Base-by-base conservation (phyloP, 1,140 invertebrate genomes). In the Planococcus citri region DNA sequence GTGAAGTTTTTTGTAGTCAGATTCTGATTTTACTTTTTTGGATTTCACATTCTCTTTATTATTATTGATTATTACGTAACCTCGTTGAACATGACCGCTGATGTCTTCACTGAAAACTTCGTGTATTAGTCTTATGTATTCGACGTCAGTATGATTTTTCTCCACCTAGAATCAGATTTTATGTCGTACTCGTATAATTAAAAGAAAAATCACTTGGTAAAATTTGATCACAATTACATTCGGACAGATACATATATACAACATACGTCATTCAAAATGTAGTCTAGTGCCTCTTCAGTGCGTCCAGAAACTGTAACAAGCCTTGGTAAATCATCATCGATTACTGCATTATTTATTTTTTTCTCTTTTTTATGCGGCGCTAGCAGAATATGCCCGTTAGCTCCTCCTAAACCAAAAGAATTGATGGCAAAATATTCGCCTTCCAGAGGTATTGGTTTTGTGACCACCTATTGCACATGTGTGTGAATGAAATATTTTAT, bases 391-490 rank as follows among this genome's bases (percentile, higher is more conserved):
- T 87, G 85, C n/a, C 80, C 83, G 75, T 85, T 86, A 21, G 82
- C 78, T 21, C 85, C 86, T 73, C 85, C 83, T 75, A 87, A 83
- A n/a, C 85, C 85, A 76, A 86, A 85, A 25, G 82, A 84, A 74
- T 84, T 87, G 17, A 87, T 75, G n/a, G 79, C 83, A 24, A 84
- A 78, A 69, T 79, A 74, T 20, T 80, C 73, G n/a, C 73, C 74
- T 58, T 79, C 74, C 75, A 84, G 80, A 24, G 76, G 76, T 0
- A 77, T 81, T 41, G 78, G 77, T 72, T 84, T 78, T n/a, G 78
- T 79, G 1, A 87, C 83, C 37, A 86, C 84, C 76, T n/a, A n/a
- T n/a, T n/a, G n/a, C n/a, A n/a, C n/a, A n/a, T n/a, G n/a, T n/a
- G n/a, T 78, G 51, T 68, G 27, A 60, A 69, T 22, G n/a, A 71